Conservation (phyloP, 2,797 vertebrate genomes). For the Enteromius fasciolatus region DNA sequence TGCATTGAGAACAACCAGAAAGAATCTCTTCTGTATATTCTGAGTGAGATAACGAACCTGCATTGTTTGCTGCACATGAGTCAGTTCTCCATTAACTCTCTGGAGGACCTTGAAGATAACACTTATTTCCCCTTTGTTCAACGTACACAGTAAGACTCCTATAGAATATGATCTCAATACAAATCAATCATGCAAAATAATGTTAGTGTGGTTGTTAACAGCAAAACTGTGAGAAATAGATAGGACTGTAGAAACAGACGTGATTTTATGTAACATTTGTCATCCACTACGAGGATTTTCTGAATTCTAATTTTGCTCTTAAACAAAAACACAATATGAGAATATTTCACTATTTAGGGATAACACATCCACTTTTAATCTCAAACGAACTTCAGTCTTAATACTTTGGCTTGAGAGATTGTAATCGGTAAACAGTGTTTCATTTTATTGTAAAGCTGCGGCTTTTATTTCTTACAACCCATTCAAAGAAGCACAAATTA, state of each 20-base stretch:
- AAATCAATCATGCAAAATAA: conserved; percentile 19
- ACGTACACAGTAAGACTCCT: conserved; percentile 29
- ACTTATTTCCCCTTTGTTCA: neutral
- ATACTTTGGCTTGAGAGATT: conserved; percentile 36
- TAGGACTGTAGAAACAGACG: neutral
- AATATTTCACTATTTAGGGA: neutral
- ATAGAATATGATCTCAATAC: conserved; percentile 15
- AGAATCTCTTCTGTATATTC: neutral
- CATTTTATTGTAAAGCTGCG: conserved; percentile 48
- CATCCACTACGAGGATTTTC: conserved; percentile 71
- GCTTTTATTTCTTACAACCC: conserved; percentile 54
- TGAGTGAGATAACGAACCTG: conserved; percentile 58
- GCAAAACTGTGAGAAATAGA: neutral
- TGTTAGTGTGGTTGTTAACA: conserved; percentile 7
- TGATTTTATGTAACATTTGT: conserved; percentile 58
- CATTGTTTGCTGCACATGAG: conserved; percentile 58
- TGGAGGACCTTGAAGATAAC: conserved; percentile 63
- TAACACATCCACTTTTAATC: neutral
- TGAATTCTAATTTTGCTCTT: conserved; percentile 46
- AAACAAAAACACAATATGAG: neutral
- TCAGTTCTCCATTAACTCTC: conserved; percentile 66
- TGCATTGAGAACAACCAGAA: neutral
- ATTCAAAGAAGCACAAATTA: conserved; percentile 47
- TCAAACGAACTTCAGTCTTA: conserved; percentile 15
- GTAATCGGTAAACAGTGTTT: conserved; percentile 55